A percentile compares a stretch with the other conserved stretches of the same genome.
Conservation (phyloP, 2,113 vertebrate genomes). For the Accipiter virgatus region DNA sequence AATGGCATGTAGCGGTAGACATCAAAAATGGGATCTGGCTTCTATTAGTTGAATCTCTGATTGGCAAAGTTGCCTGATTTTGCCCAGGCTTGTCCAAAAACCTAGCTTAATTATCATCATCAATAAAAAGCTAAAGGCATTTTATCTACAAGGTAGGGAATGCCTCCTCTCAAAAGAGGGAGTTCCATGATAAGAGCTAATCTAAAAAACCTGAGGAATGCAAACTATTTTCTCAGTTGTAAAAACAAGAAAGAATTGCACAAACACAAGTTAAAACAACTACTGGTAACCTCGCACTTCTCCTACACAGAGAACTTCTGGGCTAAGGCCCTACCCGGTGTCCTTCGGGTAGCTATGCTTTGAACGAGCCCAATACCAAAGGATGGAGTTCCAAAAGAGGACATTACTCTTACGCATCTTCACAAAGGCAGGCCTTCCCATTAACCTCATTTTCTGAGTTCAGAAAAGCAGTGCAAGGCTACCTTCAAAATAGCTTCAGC, state of each 20-base stretch:
- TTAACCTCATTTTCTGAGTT: neutral
- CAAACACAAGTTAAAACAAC: constrained; percentile 60
- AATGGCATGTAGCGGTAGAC: fast-evolving
- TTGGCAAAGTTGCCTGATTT: neutral
- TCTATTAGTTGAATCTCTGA: neutral
- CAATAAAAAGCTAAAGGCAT: constrained; percentile 48
- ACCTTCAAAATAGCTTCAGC: neutral
- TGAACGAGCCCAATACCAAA: neutral
- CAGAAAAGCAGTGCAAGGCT: neutral
- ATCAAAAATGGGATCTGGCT: neutral
- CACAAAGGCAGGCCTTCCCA: neutral
- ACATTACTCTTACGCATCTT: neutral
- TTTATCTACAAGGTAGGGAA: constrained; percentile 51
- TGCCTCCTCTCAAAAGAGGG: constrained; percentile 49
- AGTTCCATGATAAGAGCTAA: constrained; percentile 68
- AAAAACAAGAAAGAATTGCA: constrained; percentile 54
- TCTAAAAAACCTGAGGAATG: constrained; percentile 70
- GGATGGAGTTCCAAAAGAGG: neutral
- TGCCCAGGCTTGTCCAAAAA: constrained; percentile 34
- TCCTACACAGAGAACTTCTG: neutral
- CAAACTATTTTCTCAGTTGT: constrained; percentile 64
- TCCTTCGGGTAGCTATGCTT: neutral
- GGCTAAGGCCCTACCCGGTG: neutral
- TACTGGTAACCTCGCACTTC: neutral
- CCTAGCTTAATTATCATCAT: constrained; percentile 30